Evolutionary conservation across 2,888 invertebrate species (phyloP), one percentile per base, ranked within the genome.

Genomic region (Cataglyphis livida): DNA sequence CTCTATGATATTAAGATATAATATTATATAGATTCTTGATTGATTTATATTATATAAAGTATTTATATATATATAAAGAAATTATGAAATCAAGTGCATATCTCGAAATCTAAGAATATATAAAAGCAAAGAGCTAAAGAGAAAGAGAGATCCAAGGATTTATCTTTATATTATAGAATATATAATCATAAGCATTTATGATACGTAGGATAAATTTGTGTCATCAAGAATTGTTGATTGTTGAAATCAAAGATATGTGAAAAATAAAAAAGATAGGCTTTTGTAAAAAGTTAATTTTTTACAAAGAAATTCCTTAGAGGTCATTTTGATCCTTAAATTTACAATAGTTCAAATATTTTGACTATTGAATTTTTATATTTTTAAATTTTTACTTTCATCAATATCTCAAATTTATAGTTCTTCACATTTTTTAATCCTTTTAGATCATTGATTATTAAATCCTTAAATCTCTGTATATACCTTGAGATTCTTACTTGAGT

Each of bases 91-190:
- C 6, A 48, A 48, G 48, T 18, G 18, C 2, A 1, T 48, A 41
- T 54, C 15, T 65, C n/a, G 6, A 25, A 65, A 32, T 65, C 12
- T 54, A 38, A 64, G 4, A 28, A 54, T 54, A 65, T 64, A 12
- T 65, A 66, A 25, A 66, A 76, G 54, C 15, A 38, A 64, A 64
- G 38, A 41, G 21, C 32, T 35, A 62, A 5, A 57, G 5, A 64
- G 38, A 41, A 18, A 21, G 18, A 62, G 9, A 57, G 5, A 65
- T 76, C 18, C 64, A 64, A 75, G n/a, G 4, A 64, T 75, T 75
- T 75, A 57, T 18, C 1, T 1, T 65, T 64, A 51, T 51, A 7
- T 0, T 21, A 18, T 25, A 4, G 0, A 64, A 61, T 61, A 44
- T 44, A 32, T 61, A 44, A 1, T 32, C 32, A 18, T 3, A 21